Evolutionary conservation across 2,888 invertebrate genomes (phyloP), one percentile per base, ranked within the genome.

Genomic region (Embidobia sp.): DNA sequence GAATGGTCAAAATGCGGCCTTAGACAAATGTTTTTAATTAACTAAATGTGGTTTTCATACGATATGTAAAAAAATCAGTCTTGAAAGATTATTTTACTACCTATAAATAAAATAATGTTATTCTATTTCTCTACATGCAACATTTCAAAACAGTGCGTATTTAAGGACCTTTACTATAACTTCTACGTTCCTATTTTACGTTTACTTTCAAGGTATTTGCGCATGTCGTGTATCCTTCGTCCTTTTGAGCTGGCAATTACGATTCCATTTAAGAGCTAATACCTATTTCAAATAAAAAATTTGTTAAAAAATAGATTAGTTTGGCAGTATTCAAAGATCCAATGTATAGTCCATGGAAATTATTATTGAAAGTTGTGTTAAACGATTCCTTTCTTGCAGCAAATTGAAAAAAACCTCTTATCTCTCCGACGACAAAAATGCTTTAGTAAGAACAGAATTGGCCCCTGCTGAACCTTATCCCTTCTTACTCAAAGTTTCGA

Each of bases 401-500:
- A 83, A 84, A 66, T 70, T 22, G 85, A n/a, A n/a, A 80, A 46
- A 74, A 61, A 35, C 79, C 81, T 37, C 80, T 85, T 63, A 82
- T 81, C 48, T 82, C 83, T 27, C 85, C 84, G 11, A 84, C 83
- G 22, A 87, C 86, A 61, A 87, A 84, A 85, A 85, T 77, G 86
- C 87, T 53, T 73, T 87, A 79, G 85, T 87, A 82, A 84, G 83
- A 44, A 85, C 82, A 8, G 85, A 84, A 44, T 70, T 84, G 40
- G 85, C 81, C 27, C 82, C 81, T 2, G 84, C 83, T 66, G 85
- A 85, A 26, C 78, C 66, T 35, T 83, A 84, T 80, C 84, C 86
- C 80, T 81, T 35, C 78, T 81, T 83, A 35, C 77, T 85, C 33
- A 86, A 86, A 77, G 83, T 87, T 57, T 85, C 85, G 66, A 83